Evolutionary conservation across 2,888 invertebrate genomes (phyloP), one percentile per base, ranked within the genome.

Genomic region (Eupithecia pulchellata): DNA sequence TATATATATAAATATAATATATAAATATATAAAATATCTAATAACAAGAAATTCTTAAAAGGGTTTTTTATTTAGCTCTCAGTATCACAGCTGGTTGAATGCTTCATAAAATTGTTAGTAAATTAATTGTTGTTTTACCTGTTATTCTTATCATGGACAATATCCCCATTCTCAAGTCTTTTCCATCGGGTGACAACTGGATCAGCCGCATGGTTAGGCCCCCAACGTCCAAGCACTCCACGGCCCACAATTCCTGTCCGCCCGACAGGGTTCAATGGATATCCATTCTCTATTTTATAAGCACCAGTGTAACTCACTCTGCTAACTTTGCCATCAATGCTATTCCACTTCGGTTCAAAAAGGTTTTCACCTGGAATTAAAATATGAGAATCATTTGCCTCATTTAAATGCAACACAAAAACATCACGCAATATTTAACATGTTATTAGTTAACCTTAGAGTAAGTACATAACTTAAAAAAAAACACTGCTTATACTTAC

Each of bases 161-260:
- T 92, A 83, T 80, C 77, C 39, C 84, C 86, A 80, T 76, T 79
- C 4, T 77, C 73, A 36, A 79, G 63, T 64, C 94, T 90, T 85
- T 97, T 97, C 98, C 98, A 99, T 79, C 98, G 95, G 0, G 99
- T 99, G 0, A 99, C 98, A 71, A 99, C 96, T 0, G 99, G 98
- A 93, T 99, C 99, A 1, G 98, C 99, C 0, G 99, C 99, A 94
- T 99, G 99, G 90, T 99, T 99, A 0, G 99, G 99, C 2, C 99
- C 99, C 99, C 99, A 99, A 69, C 97, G 95, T 0, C 99, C 99
- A 34, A 99, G 94, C 20, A 97, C 86, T 27, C 99, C 99, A 77
- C 99, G 93, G 0, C 99, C 99, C 74, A 83, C 83, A 0, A 99
- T 84, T 0, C 99, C 99, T 30, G 99, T 99, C 72, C 99, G 95